These are phyloP conservation scores for Cyclopterus lumpus DNA, from an alignment of 2,797 vertebrate genomes.

Conservation along the genomic window DNA sequence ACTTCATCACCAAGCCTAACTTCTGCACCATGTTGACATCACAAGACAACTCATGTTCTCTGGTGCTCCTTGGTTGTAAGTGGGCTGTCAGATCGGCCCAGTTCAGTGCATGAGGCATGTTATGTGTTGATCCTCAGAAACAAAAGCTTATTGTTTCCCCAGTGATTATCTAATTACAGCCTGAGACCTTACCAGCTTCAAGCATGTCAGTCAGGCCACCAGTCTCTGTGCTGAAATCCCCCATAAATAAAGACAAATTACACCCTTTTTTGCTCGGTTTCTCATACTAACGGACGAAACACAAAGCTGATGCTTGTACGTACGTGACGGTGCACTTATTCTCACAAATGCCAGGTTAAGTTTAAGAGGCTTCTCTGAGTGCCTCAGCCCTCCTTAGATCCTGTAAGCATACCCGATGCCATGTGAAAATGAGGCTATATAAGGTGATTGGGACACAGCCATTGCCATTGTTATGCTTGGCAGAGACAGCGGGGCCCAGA, in stretches of 20 bases:
- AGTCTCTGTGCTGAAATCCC: conserved; percentile 53
- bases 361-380: conserved; percentile 1
- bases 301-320: background rate
- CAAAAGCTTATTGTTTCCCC: conserved; percentile 77
- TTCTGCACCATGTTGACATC: conserved; percentile 41
- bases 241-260: conserved; percentile 36
- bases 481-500: conserved; percentile 63
- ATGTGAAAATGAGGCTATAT: conserved; percentile 75
- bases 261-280: background rate
- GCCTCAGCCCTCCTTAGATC: conserved; percentile 34
- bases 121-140: conserved; percentile 79
- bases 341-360: background rate
- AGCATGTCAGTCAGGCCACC: conserved; percentile 60
- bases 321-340: background rate
- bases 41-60: conserved; percentile 56
- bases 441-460: conserved; percentile 77
- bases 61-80: conserved; percentile 50
- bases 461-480: conserved; percentile 78
- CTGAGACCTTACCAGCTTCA: conserved; percentile 59
- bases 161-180: conserved; percentile 72
- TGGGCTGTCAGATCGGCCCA: conserved; percentile 45
- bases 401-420: conserved; percentile 45
- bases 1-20: conserved; percentile 28
- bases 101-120: conserved; percentile 72
- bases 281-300: background rate